Evolutionary conservation across 2,888 invertebrate genomes (phyloP), one percentile per base, ranked within the genome.

Genomic region (Allacma fusca): DNA sequence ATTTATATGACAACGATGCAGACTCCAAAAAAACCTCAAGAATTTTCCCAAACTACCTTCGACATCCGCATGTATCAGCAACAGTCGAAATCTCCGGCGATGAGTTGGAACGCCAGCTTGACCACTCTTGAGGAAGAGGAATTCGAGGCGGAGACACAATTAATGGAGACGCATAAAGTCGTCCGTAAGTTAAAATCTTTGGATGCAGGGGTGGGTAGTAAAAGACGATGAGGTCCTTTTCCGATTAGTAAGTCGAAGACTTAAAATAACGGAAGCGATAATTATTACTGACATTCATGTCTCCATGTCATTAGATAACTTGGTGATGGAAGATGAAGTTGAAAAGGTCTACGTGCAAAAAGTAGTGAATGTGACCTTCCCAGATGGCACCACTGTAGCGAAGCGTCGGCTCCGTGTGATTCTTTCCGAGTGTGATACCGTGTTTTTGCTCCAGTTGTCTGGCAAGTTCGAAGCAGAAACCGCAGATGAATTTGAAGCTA

Each of bases 41-140:
- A 74, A 5, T 21, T 24, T 24, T 34, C 59, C 5, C n/a, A 34
- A 29, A 29, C 70, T n/a, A 65, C 71, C n/a, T 71, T 78, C 64
- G 71, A 71, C 75, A 76, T 75, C 44, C 70, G 71, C 21, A 24
- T 64, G 67, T 65, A 71, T 28, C 75, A 71, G 24, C 69, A 62
- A 24, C 69, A 70, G 26, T 43, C 73, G 12, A 78, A 78, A 44
- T 78, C 79, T n/a, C 79, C 79, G 0, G 72, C 77, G 9, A 76
- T 84, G 64, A 81, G 79, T 74, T 84, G 81, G 80, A 80, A 80
- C 77, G 81, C 81, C 21, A 71, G 78, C 19, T 64, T 84, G 44
- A 84, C 83, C 5, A 81, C 82, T 21, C 64, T 84, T 40, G 84
- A 84, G 73, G 84, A 84, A 74, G 84, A 84, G 28, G 81, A 79